These are phyloP conservation scores for Colistium nudipinnis DNA, from an alignment of 2,113 vertebrate genomes.

Conservation along the genomic window DNA sequence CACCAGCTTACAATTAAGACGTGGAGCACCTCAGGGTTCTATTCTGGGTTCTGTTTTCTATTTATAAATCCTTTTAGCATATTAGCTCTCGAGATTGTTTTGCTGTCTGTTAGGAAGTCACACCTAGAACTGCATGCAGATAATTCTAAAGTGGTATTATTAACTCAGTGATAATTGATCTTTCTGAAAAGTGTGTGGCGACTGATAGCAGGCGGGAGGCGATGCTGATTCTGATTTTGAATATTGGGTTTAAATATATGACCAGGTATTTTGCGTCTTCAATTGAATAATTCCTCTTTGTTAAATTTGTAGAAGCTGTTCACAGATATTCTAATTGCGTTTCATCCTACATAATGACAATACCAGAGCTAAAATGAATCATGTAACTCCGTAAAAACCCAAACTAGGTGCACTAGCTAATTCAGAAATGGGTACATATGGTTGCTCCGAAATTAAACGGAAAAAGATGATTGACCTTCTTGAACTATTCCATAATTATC, in stretches of 20 bases:
- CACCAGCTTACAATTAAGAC: background rate
- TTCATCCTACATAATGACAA: background rate
- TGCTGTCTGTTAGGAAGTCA: background rate
- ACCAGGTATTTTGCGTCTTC: background rate
- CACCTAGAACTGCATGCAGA: background rate
- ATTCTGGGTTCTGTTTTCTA: constrained; percentile 23
- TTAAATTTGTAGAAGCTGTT: background rate
- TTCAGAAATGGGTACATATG: background rate
- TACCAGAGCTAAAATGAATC: background rate
- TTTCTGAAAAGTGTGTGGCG: background rate
- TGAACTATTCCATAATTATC: background rate
- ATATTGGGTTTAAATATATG: background rate
- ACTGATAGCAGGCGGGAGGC: background rate
- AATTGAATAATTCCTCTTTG: background rate
- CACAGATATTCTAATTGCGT: background rate
- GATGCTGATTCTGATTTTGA: background rate
- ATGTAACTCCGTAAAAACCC: background rate
- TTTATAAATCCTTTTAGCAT: background rate
- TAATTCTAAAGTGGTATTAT: background rate
- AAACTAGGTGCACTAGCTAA: background rate
- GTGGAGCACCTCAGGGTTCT: constrained; percentile 21
- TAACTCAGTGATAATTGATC: background rate
- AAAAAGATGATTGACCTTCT: background rate
- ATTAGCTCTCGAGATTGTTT: background rate
- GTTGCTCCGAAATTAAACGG: background rate